A percentile compares a stretch with the other conserved stretches of the same genome.
Conservation (phyloP, 2,113 vertebrate species). For the Gadus macrocephalus region DNA sequence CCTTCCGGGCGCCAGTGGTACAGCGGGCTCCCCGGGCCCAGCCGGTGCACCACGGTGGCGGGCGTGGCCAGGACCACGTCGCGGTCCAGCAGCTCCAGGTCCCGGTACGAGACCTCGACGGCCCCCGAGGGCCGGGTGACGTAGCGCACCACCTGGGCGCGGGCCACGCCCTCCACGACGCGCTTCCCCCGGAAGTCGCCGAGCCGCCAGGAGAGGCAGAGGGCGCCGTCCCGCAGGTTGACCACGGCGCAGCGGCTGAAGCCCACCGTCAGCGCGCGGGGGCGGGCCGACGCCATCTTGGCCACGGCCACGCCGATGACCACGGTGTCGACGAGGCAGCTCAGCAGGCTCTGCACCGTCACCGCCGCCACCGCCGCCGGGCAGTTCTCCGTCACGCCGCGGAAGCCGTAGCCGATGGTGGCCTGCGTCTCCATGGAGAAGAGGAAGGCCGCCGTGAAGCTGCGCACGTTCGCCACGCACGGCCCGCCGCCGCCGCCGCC, state of each 20-base stretch:
- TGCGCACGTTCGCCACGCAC: constrained; percentile 82
- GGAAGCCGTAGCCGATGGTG: constrained; percentile 89
- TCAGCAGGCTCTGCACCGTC: constrained; percentile 82
- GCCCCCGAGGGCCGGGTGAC: constrained; percentile 69
- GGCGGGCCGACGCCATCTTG: constrained; percentile 93
- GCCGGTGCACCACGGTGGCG: constrained; percentile 81
- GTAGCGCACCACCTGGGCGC: constrained; percentile 82
- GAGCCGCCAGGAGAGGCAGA: constrained; percentile 92
- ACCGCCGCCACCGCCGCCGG: constrained; percentile 78
- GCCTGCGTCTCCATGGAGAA: constrained; percentile 93
- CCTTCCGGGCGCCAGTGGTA: constrained; percentile 76
- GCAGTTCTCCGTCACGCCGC: constrained; percentile 85
- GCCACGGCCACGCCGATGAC: constrained; percentile 85
- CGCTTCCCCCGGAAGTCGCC: constrained; percentile 91
- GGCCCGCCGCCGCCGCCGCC: no score
- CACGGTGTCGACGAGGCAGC: constrained; percentile 89
- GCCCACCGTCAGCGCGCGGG: constrained; percentile 88
- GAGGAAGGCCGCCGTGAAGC: constrained; percentile 86
- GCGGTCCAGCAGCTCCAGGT: constrained; percentile 78
- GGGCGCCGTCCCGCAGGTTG: constrained; percentile 75
- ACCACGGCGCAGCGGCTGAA: constrained; percentile 87
- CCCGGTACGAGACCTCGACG: constrained; percentile 76
- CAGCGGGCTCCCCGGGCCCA: constrained; percentile 82
- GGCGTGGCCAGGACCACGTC: constrained; percentile 86
- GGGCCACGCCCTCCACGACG: constrained; percentile 85